phyloP scores from a whole-genome alignment of 1,140 invertebrate species.

The Musca domestica region DNA sequence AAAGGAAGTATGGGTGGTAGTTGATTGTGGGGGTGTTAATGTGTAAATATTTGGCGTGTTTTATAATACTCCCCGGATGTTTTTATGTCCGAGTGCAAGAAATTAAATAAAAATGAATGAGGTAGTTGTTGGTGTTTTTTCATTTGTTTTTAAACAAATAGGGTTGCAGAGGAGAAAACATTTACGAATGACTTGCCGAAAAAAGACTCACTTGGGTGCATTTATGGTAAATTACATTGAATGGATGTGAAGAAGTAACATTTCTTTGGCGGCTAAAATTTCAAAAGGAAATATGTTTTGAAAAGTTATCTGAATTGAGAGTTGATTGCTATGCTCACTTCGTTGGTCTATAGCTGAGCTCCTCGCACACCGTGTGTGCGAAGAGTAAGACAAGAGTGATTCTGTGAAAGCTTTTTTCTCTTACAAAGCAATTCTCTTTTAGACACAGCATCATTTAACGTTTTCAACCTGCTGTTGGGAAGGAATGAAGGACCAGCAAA shows the following conservation, averaged over 20 bases:
- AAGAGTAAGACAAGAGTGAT: background rate
- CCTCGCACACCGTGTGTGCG: background rate
- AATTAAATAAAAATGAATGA: background rate
- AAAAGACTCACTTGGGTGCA: conserved; percentile 15
- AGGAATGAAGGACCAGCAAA: background rate
- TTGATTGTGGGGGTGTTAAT: background rate
- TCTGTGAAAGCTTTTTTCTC: conserved; percentile 2
- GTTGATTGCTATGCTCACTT: no score
- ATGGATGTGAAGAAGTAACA: conserved; percentile 4
- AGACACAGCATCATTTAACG: no score
- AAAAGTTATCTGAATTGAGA: no score
- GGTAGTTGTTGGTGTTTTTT: background rate
- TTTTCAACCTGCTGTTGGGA: no score
- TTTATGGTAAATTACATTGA: conserved; percentile 10
- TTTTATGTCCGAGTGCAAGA: background rate
- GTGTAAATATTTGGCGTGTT: background rate
- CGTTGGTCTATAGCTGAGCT: background rate
- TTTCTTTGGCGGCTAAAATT: conserved; percentile 29
- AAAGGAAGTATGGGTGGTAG: no score
- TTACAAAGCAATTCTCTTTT: no score
- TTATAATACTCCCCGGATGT: conserved; percentile 9
- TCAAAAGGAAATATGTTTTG: background rate
- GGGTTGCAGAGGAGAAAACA: background rate
- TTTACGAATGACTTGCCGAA: background rate
- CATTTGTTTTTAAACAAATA: conserved; percentile 15